Base-by-base conservation (phyloP, 1,140 invertebrate genomes). In the Macrotrachela quadricornifera region DNA sequence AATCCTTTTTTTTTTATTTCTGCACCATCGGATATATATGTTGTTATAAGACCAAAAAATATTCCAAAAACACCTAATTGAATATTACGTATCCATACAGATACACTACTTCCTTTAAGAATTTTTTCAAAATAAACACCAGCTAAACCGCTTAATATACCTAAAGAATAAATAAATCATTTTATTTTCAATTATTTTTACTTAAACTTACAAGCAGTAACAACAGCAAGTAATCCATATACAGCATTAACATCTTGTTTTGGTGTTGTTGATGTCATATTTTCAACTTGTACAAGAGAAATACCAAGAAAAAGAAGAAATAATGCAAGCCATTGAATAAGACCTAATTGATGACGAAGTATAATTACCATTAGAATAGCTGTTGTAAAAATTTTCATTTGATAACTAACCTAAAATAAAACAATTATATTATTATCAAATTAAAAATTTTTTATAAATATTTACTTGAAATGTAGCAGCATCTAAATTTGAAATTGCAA, bases 61-160 rank as follows among this genome's bases (percentile, higher is more conserved):
- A 51, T 44, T 14, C 55, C 52, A 43, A 49, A 54, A 30, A 54
- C 45, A 73, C 76, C 71, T 15, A 79, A 59, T 55, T 79, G 78
- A 42, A 77, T 64, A 60, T 80, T 80, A 53, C 77, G 60, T 36
- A 77, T 67, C 73, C 92, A 99, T 0, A 96, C 76, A 0, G 87
- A 90, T 48, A 92, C 79, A 58, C 90, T 80, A 0, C 86, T 85
- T 16, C 66, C 71, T 67, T 70, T 99, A 0, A 99, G 72, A 59
- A 99, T 94, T 75, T 96, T 97, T 69, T 99, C 94, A 72, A 97
- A 96, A 67, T 94, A 99, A 57, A 97, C 88, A 18, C 92, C 94
- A n/a, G 91, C 88, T 73, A 96, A 96, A 9, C 94, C 94, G 30
- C 88, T 95, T 41, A 95, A 74, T 56, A 87, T 78, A 67, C 88